Evolutionary conservation across 2,888 invertebrate species (phyloP).

Genomic region (Hedya salicella): DNA sequence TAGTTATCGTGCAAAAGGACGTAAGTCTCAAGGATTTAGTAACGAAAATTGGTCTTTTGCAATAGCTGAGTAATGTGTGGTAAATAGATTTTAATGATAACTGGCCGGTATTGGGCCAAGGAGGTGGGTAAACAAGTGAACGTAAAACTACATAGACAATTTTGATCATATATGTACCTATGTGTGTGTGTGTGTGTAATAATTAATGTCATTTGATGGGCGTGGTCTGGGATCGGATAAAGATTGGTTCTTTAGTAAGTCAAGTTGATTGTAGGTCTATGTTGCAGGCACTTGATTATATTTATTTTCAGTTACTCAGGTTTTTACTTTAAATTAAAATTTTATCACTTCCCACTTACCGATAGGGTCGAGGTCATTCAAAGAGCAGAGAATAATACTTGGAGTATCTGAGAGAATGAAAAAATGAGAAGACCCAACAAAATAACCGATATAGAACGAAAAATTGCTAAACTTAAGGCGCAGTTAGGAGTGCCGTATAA

Average conservation of each 20-base stretch:
- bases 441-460: too few relatives aligned
- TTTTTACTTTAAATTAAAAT: too few relatives aligned
- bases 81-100: slow-evolving; percentile 24
- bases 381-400: too few relatives aligned
- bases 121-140: slow-evolving; percentile 38
- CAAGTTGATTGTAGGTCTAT: slow-evolving; percentile 28
- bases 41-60: neutral
- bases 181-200: slow-evolving; percentile 48
- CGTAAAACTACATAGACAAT: slow-evolving; percentile 21
- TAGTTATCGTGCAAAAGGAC: neutral
- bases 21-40: neutral
- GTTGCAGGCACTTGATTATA: slow-evolving; percentile 31
- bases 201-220: slow-evolving; percentile 66
- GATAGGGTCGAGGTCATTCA: too few relatives aligned
- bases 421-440: too few relatives aligned
- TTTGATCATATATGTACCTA: neutral
- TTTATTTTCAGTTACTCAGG: too few relatives aligned
- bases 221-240: slow-evolving; percentile 59
- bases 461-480: too few relatives aligned
- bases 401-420: too few relatives aligned
- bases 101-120: slow-evolving; percentile 34
- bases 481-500: too few relatives aligned
- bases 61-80: neutral
- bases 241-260: slow-evolving; percentile 59
- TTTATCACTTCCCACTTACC: too few relatives aligned